Base-by-base conservation (phyloP, 2,797 vertebrate genomes). In the Delichon dasypus region DNA sequence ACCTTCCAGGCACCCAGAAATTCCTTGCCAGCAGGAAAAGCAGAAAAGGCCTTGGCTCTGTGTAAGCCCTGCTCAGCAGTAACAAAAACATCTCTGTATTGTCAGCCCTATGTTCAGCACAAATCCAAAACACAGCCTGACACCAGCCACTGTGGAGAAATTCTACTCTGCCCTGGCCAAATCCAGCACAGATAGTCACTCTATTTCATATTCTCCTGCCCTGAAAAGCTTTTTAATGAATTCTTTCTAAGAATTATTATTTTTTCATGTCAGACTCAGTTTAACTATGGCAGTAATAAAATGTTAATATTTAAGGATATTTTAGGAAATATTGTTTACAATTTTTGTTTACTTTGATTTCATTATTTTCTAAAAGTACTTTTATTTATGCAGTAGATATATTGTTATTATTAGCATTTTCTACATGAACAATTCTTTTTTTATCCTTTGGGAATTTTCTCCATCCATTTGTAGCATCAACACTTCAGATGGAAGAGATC, bases 1-100 rank as follows among this genome's bases (percentile, higher is more conserved):
- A 1, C 10, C 7, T 75, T 34, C 11, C 36, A 29, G 27, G 15
- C 13, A 50, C 2, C 2, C 6, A 22, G 9, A 20, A 4, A 16
- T 54, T 79, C 34, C 34, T 61, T 14, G 30, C 9, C 34, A 82
- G 22, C 4, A 55, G 16, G 16, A 50, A 68, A 42, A 48, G 19
- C 18, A 36, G 70, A 32, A 88, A 32, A 47, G 26, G 10, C n/a
- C 17, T 58, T 81, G 30, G 30, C 18, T 42, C 18, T 36, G 9
- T 17, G 13, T 2, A 55, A 68, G 2, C 15, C 7, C 34, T 48
- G 10, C 34, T 74, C 26, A 42, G 7, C 9, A 61, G 23, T 23
- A 42, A 61, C 4, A 32, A 74, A 81, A 40, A 8, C 11, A 18
- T 47, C 11, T 34, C 19, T 48, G 0, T 53, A 9, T 42, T 54